Base-by-base conservation (phyloP, 2,113 vertebrate species). In the Cebidichthys violaceus region DNA sequence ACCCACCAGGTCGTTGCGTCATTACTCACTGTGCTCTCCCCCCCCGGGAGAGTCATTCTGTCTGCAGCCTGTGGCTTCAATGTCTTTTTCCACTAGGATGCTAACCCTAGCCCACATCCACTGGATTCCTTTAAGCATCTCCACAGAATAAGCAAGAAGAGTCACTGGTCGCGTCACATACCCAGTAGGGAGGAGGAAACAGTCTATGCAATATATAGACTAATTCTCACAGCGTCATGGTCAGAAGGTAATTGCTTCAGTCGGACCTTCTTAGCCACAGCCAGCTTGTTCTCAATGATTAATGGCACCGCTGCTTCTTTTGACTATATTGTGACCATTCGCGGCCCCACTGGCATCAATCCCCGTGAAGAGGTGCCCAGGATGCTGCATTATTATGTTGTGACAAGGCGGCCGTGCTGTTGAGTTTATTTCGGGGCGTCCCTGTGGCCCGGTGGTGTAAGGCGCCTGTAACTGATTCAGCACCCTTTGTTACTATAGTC, bases 11-110 rank as follows among this genome's bases (percentile, higher is more conserved):
- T 87, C 86, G 15, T 68, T 61, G 68, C 41, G 33, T 89, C 90
- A 93, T 95, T 92, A 89, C 85, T 92, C 90, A 90, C 65, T 78
- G 72, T 86, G 75, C 83, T 84, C 54, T 17, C 83, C 47, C 50
- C n/a, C 84, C 41, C 43, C 52, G 70, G 85, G 79, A 79, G 41
- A 55, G 43, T 65, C 7, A 39, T 39, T 68, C n/a, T 59, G 68
- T 82, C 84, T 77, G 55, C 45, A 73, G 80, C 76, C 60, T 69
- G 81, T 84, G 22, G 76, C 66, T 66, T 10, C 50, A 6, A 37
- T 73, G 54, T 50, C 3, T 75, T 66, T 67, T 69, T 77, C 18
- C 31, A 11, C 55, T 0, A 18, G 41, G 57, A 77, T 62, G 39
- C 20, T 6, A 33, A 31, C 29, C 29, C 29, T 31, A 31, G 6